Base-by-base conservation (phyloP, 2,888 invertebrate species). In the Saturnia pavonia region DNA sequence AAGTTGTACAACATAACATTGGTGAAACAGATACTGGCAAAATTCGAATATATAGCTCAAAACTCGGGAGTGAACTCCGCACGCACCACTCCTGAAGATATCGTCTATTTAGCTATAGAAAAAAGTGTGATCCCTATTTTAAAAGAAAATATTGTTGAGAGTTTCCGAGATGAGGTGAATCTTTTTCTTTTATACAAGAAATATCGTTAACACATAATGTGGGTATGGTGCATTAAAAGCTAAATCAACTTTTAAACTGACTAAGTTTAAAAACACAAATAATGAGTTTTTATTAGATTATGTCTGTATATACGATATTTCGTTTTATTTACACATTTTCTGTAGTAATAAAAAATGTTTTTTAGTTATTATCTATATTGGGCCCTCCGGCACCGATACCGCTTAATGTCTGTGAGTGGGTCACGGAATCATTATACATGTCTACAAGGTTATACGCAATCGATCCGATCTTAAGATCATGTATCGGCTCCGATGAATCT, bases 21-120 rank as follows among this genome's bases (percentile, higher is more conserved):
- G 82, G 92, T 92, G 72, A 80, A 87, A 76, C 91, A 91, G 83
- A 89, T 92, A 71, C 60, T 92, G 63, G 86, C 85, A 11, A 93
- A 93, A 71, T 91, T 93, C 68, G 90, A 91, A 73, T 90, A 89
- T 72, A 76, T 88, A 70, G 75, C 76, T 3, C 88, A 86, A 75
- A 88, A 86, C 51, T 70, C 80, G 14, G 78, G 75, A 2, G 71
- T 81, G 19, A 82, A 76, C 57, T 60, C 77, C 1, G 75, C 73
- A 6, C 81, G 83, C 16, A 79, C 77, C 0, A 83, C 83, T 48
- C 82, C 88, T 0, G 92, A 93, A 71, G 93, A 94, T 71, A 79
- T 90, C 4, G 86, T 91, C 1, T 88, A 86, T 69, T 77, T 84
- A 63, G 87, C 92, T 0, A 77, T 93, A 19, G 88, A 90, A 57